Base-by-base conservation (phyloP, 2,113 vertebrate genomes). In the Leptocoma aspasia region DNA sequence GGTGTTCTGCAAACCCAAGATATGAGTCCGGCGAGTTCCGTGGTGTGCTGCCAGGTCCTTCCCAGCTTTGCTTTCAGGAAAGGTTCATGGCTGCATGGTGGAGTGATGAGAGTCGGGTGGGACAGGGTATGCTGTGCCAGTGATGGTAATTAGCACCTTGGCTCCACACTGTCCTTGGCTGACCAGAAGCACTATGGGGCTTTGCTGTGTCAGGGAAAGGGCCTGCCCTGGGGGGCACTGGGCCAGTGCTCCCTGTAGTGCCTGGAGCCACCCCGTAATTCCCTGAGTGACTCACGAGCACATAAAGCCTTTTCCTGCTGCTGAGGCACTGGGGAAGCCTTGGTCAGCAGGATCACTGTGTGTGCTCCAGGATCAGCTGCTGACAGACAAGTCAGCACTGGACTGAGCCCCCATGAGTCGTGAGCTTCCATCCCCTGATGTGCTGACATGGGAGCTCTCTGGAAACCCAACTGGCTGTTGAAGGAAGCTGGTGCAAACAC, bases 371-470 rank as follows among this genome's bases (percentile, higher is more conserved):
- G 16, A 23, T 21, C 42, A 10, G 75, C 30, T 30, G 41, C 44
- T 2, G 33, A 14, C 0, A 1, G n/a, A 18, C 59, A 13, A 20
- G 39, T 18, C 0, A 3, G 72, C 13, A 0, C 54, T 44, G 72
- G 45, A 3, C 65, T 47, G 59, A 56, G 3, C 53, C 10, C 1
- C 57, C 6, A 0, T 7, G 49, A 19, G 47, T 10, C 1, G 3
- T 24, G 50, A 68, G 4, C 61, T 17, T 63, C 71, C 30, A 1
- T 50, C 33, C 45, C 11, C 31, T 30, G 4, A 9, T 1, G 20
- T 6, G 6, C 21, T 47, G 52, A 4, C 21, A 3, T 21, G 18
- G 59, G 37, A 13, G 64, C 56, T 37, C 33, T 24, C 53, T 47
- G 86, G 23, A 53, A 41, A 16, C 23, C 22, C 7, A 10, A 0